Evolutionary conservation across 2,797 vertebrate species (phyloP).

Genomic region (Tragopan temminckii): DNA sequence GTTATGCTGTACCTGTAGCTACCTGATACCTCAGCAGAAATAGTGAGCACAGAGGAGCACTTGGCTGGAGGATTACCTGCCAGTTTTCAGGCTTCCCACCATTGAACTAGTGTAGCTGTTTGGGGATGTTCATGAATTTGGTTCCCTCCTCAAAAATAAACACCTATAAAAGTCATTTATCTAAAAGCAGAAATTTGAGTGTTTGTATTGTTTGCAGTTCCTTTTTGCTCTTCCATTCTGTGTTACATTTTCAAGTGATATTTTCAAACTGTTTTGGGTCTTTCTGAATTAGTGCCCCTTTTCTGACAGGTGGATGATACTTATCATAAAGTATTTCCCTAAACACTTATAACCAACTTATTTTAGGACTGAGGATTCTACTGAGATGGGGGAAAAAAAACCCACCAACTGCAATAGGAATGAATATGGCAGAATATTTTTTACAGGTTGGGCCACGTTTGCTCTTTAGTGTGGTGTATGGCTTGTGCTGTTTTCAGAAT

Average conservation of each 20-base stretch:
- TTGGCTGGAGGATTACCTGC: not conserved
- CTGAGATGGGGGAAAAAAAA: not conserved
- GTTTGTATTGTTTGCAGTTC: not conserved
- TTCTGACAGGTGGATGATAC: not conserved
- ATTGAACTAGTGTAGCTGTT: not conserved
- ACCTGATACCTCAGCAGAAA: not conserved
- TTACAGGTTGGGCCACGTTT: not conserved
- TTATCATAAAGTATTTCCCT: not conserved
- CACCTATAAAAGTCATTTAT: not conserved
- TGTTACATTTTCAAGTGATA: not conserved
- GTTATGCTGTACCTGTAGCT: not conserved
- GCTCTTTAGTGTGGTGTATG: not conserved
- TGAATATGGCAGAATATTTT: not conserved
- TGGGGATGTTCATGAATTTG: not conserved
- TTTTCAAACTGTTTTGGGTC: not conserved
- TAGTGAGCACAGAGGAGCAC: not conserved
- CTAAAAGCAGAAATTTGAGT: not conserved
- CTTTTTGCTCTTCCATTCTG: not conserved
- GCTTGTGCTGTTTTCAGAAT: not conserved
- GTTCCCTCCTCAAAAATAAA: not conserved
- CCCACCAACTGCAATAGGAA: not conserved
- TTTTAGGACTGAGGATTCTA: not conserved
- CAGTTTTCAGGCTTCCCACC: not conserved
- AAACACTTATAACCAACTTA: not conserved
- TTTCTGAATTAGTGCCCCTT: not conserved